Evolutionary conservation across 2,797 vertebrate species (phyloP), one percentile per base, ranked within the genome.

Genomic region (Clarias fuscus): DNA sequence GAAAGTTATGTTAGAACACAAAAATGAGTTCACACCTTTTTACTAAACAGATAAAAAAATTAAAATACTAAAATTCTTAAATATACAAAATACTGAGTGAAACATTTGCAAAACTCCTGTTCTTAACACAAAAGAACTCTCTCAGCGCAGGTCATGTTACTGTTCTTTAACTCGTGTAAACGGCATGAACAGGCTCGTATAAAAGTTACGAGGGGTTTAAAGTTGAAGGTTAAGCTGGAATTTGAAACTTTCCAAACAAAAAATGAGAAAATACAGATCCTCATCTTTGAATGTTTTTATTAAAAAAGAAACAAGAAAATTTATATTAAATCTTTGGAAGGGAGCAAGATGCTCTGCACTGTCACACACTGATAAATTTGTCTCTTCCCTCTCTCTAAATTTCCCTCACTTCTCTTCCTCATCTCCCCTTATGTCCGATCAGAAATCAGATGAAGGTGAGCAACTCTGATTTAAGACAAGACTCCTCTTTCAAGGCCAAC

Each of bases 391-490:
- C 67, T 72, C 72, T 85, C 71, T 82, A 82, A 82, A 68, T 56
- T 88, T 67, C 77, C 62, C 85, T 87, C 87, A 43, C 86, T 83
- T 84, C 87, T 89, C 70, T 88, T 87, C 87, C 81, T 84, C 82
- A 85, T 88, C 90, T 85, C 89, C 86, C 83, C 81, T 84, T 84
- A 90, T 89, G 88, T 79, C 71, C 70, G 48, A 83, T 91, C 86
- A 86, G 84, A 85, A 90, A 89, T 91, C 88, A 87, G 89, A 90
- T 84, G 87, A 65, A 72, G 85, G 75, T 83, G 76, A 89, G 71
- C 67, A 88, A 85, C 90, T 91, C 88, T 87, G 87, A 92, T 92
- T 92, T 90, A 89, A 91, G 86, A 90, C 88, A 91, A 92, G 89
- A 86, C 91, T 88, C 88, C 87, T 90, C 91, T 90, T 91, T 93